Percentiles rank a stretch among this genome's conserved stretches.
phyloP scores from a whole-genome alignment of 2,113 vertebrate species.

The Stegostoma tigrinum region DNA sequence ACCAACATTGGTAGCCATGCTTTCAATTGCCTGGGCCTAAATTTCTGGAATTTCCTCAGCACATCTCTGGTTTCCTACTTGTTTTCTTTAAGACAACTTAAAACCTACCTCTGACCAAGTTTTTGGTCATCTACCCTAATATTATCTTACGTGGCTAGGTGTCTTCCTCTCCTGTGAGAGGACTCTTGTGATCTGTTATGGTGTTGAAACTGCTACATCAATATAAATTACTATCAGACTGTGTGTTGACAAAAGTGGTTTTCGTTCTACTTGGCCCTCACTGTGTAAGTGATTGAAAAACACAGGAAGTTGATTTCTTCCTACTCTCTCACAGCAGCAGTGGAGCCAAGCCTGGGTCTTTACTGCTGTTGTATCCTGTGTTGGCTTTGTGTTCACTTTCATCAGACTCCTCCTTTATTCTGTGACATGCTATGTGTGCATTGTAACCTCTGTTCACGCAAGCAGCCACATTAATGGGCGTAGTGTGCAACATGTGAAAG shows the following conservation, averaged over 20 bases:
- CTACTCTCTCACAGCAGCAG: background rate
- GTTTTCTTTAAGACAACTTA: background rate
- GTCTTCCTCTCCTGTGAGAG: background rate
- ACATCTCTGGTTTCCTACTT: background rate
- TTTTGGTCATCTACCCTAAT: background rate
- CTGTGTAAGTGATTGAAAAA: background rate
- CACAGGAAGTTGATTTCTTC: slow-evolving; percentile 4
- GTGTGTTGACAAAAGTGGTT: background rate
- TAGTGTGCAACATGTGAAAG: background rate
- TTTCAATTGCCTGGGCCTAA: too few species aligned
- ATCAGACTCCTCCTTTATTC: background rate
- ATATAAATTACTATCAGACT: background rate
- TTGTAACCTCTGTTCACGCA: background rate
- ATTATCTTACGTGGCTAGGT: too few species aligned
- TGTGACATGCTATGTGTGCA: background rate
- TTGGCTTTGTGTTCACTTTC: background rate
- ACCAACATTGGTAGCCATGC: too few species aligned
- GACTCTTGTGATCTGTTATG: background rate
- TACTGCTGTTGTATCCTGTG: background rate
- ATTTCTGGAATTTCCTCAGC: too few species aligned
- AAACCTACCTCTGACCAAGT: background rate
- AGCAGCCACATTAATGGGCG: background rate
- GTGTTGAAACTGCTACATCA: background rate
- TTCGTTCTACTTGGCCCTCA: background rate
- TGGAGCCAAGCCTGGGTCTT: background rate